These are phyloP conservation scores for Metallyticus violacea DNA, from an alignment of 2,888 invertebrate species.

Conservation along the genomic window DNA sequence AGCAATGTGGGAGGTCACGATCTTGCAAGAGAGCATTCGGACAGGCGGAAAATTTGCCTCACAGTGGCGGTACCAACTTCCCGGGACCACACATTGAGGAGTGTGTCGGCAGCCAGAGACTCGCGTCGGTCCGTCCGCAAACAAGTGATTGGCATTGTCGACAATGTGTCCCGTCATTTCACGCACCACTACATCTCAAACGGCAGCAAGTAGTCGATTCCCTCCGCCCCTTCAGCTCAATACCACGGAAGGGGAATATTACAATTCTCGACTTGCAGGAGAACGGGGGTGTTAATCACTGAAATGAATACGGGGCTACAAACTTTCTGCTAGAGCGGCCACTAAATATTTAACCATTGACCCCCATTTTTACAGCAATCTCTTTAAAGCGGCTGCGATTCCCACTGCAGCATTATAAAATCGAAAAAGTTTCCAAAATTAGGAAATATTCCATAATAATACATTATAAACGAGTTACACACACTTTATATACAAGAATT, in stretches of 20 bases:
- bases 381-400: too few relatives aligned
- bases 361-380: too few relatives aligned
- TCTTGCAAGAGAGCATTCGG: neutral
- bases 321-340: too few relatives aligned
- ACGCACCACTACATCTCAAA: neutral
- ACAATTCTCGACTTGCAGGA: neutral
- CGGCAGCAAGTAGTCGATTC: neutral
- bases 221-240: neutral
- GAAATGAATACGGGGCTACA: neutral
- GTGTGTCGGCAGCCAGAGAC: neutral
- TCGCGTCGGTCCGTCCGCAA: neutral
- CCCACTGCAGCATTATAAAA: too few relatives aligned
- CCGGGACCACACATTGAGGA: neutral
- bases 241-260: neutral
- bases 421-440: too few relatives aligned
- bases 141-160: neutral
- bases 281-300: neutral
- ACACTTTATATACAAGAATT: too few relatives aligned
- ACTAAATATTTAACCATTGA: too few relatives aligned
- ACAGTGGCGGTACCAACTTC: neutral
- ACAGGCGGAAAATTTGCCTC: constrained; percentile 3
- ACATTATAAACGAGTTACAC: too few relatives aligned
- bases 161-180: neutral
- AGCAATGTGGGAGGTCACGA: constrained; percentile 2
- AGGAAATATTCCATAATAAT: too few relatives aligned